These are phyloP conservation scores for Netta rufina DNA, from an alignment of 2,797 vertebrate species.

Conservation along the genomic window DNA sequence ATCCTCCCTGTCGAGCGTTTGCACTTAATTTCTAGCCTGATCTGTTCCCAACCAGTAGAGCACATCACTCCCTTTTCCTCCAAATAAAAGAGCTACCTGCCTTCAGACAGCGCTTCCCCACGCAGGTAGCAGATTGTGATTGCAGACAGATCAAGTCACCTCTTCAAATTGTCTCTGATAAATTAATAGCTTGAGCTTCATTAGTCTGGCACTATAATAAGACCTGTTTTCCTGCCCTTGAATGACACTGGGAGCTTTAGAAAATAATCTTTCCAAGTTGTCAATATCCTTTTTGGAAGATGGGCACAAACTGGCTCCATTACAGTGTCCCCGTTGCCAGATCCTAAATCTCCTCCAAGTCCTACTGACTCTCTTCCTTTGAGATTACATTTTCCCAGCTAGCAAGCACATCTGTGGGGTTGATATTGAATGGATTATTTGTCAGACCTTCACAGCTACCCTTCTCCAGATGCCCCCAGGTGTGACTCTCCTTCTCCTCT, in stretches of 20 bases:
- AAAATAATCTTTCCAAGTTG: conserved; percentile 19
- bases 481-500: neutral
- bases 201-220: conserved; percentile 54
- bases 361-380: neutral
- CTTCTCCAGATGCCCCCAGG: neutral
- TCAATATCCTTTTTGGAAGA: neutral
- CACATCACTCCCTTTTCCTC: conserved; percentile 29
- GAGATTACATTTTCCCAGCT: neutral
- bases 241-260: conserved; percentile 22
- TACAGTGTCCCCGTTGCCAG: neutral
- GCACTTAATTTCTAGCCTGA: conserved; percentile 44
- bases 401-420: neutral
- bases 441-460: neutral
- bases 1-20: conserved; percentile 23
- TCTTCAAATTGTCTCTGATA: conserved; percentile 54
- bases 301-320: neutral
- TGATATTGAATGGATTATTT: neutral
- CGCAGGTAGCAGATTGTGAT: conserved; percentile 13
- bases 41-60: conserved; percentile 41
- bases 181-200: conserved; percentile 60
- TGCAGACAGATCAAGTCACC: conserved; percentile 29
- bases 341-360: neutral
- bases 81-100: conserved; percentile 17
- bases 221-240: conserved; percentile 48
- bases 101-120: conserved; percentile 12